These are phyloP conservation scores for Platycercus adscitus DNA, from an alignment of 2,113 vertebrate species.

Conservation along the genomic window DNA sequence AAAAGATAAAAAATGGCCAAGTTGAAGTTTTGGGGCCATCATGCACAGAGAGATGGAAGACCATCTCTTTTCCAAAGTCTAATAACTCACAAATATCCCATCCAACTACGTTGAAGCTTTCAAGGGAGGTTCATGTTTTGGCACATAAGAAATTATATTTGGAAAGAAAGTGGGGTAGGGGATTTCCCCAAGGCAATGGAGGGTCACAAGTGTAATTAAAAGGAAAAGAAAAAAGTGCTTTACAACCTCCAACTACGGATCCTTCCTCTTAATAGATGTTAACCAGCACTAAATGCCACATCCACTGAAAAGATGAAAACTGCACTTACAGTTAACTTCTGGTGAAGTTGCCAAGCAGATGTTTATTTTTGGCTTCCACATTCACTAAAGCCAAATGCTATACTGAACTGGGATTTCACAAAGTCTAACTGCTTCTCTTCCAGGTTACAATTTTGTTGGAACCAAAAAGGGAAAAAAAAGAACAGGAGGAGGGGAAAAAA, in stretches of 20 bases:
- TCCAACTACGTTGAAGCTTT: constrained; percentile 17
- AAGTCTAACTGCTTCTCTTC: constrained; percentile 41
- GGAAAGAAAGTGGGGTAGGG: constrained; percentile 34
- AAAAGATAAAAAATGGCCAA: neutral
- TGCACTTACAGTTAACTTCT: constrained; percentile 32
- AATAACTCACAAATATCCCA: neutral
- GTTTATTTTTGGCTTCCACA: constrained; percentile 60
- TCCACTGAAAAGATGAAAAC: constrained; percentile 37
- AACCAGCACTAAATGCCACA: constrained; percentile 18
- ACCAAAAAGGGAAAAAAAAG: neutral
- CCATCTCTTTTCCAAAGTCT: neutral
- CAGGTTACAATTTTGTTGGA: constrained; percentile 16
- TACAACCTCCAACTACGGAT: constrained; percentile 31
- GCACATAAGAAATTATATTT: constrained; percentile 10
- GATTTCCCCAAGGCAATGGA: neutral
- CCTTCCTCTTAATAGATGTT: neutral
- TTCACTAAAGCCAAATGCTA: constrained; percentile 62
- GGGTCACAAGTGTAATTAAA: constrained; percentile 30
- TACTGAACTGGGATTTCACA: constrained; percentile 32
- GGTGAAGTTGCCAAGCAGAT: constrained; percentile 43
- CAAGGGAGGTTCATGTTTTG: constrained; percentile 34
- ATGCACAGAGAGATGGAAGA: neutral
- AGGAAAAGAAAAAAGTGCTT: neutral
- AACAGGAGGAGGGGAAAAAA: accelerated
- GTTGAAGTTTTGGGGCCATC: neutral